phyloP scores from a whole-genome alignment of 2,113 vertebrate genomes.

The Cephalopholis sonnerati region DNA sequence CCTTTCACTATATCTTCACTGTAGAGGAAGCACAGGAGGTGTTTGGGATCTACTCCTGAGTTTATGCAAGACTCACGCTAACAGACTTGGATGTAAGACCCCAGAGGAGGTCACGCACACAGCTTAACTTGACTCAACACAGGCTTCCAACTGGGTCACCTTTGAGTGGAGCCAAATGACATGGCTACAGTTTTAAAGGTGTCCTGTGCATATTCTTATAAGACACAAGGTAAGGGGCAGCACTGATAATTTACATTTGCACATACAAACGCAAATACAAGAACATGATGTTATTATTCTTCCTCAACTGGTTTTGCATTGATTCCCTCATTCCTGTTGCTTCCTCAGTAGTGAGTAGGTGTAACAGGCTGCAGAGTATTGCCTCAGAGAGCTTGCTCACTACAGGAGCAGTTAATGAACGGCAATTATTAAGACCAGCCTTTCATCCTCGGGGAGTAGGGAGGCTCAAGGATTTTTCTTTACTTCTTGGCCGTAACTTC shows the following conservation, averaged over 20 bases:
- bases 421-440: slow-evolving; percentile 68
- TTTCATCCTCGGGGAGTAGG: slow-evolving; percentile 52
- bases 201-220: not conserved
- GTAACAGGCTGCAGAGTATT: slow-evolving; percentile 68
- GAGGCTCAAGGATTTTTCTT: slow-evolving; percentile 43
- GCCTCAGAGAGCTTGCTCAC: slow-evolving; percentile 52
- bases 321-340: slow-evolving; percentile 47
- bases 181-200: not conserved
- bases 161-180: slow-evolving; percentile 24
- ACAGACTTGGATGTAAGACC: slow-evolving; percentile 39
- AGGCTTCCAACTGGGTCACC: slow-evolving; percentile 43
- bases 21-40: slow-evolving; percentile 36
- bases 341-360: slow-evolving; percentile 53
- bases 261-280: slow-evolving; percentile 36
- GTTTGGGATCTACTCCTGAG: slow-evolving; percentile 32
- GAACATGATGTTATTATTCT: not conserved
- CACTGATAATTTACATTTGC: not conserved
- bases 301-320: slow-evolving; percentile 18
- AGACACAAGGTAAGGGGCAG: not conserved
- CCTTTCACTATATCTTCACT: slow-evolving; percentile 26
- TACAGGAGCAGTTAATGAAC: slow-evolving; percentile 66
- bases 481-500: slow-evolving; percentile 40
- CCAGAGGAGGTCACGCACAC: slow-evolving; percentile 37
- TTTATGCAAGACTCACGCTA: slow-evolving; percentile 47
- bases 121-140: slow-evolving; percentile 30